Percentiles rank a stretch among this genome's conserved stretches.
phyloP scores from a whole-genome alignment of 2,888 invertebrate species.

The Prosapia bicincta region DNA sequence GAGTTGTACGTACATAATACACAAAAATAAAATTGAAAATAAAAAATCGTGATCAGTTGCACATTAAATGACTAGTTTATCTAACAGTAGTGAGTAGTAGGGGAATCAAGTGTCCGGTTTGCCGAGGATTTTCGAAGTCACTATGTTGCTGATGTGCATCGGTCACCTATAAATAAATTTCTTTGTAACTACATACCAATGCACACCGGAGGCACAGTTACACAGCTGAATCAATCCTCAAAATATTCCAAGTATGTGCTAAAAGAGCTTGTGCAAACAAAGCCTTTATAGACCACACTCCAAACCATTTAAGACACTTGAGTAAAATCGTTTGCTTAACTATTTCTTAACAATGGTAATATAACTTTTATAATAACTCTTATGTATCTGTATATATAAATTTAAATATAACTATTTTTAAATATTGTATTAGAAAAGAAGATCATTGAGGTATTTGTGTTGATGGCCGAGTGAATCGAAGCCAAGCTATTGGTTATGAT shows the following conservation, averaged over 20 bases:
- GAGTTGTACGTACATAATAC: slow-evolving; percentile 4
- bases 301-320: slow-evolving; percentile 12
- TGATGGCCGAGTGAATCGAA: slow-evolving; percentile 16
- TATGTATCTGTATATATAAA: slow-evolving; percentile 32
- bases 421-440: slow-evolving; percentile 32
- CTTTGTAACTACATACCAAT: slow-evolving; percentile 15
- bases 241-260: not conserved
- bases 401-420: slow-evolving; percentile 30
- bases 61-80: slow-evolving; percentile 28
- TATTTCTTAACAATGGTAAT: slow-evolving; percentile 31
- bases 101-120: not conserved
- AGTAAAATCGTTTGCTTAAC: slow-evolving; percentile 26
- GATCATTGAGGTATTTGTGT: slow-evolving; percentile 38
- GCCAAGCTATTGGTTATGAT: slow-evolving; percentile 57
- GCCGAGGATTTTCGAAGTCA: slow-evolving; percentile 9
- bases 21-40: slow-evolving; percentile 11
- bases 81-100: slow-evolving; percentile 21
- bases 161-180: slow-evolving; percentile 23
- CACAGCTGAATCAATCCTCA: not conserved
- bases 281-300: not conserved
- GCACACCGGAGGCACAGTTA: slow-evolving; percentile 22
- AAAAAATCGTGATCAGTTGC: slow-evolving; percentile 27
- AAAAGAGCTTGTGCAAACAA: not conserved
- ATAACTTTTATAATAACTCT: slow-evolving; percentile 33
- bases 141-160: slow-evolving; percentile 10